phyloP scores from a whole-genome alignment of 2,113 vertebrate species.

The Zosterops pallidus region DNA sequence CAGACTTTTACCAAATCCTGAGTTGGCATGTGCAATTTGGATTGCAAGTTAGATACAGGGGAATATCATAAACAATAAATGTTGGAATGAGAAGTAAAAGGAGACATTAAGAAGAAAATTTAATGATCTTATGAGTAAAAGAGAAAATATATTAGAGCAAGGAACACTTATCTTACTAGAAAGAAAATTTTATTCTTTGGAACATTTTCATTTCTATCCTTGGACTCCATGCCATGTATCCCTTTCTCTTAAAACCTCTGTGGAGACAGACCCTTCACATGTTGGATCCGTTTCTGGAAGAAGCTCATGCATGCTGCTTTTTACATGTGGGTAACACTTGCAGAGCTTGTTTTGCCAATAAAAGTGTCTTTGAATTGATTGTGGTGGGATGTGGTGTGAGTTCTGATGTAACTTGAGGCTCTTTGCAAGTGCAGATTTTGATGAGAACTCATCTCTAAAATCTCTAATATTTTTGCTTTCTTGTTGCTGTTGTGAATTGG shows the following conservation, averaged over 20 bases:
- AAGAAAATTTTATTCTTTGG: neutral
- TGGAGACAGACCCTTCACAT: neutral
- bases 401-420: constrained; percentile 19
- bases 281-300: neutral
- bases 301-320: neutral
- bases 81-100: neutral
- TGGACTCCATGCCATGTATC: neutral
- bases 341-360: constrained; percentile 51
- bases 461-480: constrained; percentile 37
- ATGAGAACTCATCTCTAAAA: neutral
- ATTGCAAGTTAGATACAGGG: neutral
- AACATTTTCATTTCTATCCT: neutral
- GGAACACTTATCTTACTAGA: neutral
- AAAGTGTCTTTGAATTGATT: constrained; percentile 38
- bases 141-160: neutral
- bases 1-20: neutral
- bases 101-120: neutral
- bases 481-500: constrained; percentile 38
- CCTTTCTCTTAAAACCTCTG: neutral
- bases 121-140: neutral
- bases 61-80: neutral
- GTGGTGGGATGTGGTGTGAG: constrained; percentile 12
- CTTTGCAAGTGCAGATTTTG: constrained; percentile 19
- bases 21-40: neutral
- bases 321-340: constrained; percentile 50